Conservation (phyloP, 2,888 invertebrate species). For the Conomelus anceps region DNA sequence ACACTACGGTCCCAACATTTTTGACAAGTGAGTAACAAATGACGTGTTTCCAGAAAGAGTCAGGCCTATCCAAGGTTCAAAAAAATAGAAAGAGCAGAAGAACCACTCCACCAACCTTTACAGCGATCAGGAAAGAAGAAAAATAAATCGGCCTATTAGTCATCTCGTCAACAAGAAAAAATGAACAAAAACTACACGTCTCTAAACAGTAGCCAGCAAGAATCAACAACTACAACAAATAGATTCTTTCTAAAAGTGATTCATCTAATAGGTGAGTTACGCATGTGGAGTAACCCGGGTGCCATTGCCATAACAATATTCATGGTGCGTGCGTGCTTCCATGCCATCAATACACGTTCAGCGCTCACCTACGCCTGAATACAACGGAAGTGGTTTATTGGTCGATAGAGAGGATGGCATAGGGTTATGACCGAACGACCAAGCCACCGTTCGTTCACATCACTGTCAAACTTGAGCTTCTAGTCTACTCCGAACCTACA, state of each 20-base stretch:
- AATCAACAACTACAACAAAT: no score
- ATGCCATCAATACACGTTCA: background rate
- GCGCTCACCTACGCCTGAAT: background rate
- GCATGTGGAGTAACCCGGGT: background rate
- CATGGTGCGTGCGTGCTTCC: background rate
- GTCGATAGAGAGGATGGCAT: background rate
- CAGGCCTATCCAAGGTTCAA: background rate
- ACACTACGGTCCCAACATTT: background rate
- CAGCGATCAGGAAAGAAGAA: background rate
- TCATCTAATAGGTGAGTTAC: background rate
- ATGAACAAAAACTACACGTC: background rate
- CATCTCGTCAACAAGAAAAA: background rate
- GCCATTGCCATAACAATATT: background rate
- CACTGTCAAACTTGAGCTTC: background rate
- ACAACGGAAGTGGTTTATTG: background rate
- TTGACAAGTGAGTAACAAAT: background rate
- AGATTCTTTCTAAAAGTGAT: background rate
- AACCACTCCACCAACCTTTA: no score
- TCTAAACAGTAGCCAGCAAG: background rate
- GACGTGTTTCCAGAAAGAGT: background rate
- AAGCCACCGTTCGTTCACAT: background rate
- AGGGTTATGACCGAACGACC: background rate
- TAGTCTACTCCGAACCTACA: background rate
- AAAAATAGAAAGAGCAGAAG: background rate
- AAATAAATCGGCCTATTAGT: background rate